Conservation (phyloP, 2,797 vertebrate genomes). For the Pseudocheirus occidentalis region DNA sequence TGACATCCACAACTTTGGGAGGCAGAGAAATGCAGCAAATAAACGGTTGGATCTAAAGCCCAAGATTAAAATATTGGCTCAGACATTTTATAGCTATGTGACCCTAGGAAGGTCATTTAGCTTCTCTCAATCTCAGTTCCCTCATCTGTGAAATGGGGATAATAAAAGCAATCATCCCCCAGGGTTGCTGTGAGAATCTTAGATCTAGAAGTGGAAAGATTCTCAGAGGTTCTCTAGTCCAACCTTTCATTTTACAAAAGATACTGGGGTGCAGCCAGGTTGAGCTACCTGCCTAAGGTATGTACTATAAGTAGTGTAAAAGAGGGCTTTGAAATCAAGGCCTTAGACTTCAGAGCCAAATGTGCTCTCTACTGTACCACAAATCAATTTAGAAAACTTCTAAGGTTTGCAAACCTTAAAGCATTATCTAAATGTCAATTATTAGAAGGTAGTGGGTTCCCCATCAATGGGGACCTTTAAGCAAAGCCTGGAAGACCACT, state of each 20-base stretch:
- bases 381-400: background rate
- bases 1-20: background rate
- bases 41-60: background rate
- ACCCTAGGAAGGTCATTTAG: background rate
- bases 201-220: background rate
- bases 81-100: background rate
- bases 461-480: background rate
- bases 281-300: background rate
- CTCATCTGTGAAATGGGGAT: background rate
- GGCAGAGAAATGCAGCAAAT: background rate
- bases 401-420: background rate
- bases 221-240: background rate
- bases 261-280: background rate
- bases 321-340: background rate
- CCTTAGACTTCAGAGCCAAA: background rate
- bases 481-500: background rate
- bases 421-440: background rate
- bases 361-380: background rate
- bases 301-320: background rate
- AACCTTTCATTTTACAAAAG: background rate
- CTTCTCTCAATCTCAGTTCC: background rate
- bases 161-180: background rate
- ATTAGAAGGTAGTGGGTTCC: background rate
- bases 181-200: background rate
- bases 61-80: background rate